Conservation (phyloP, 2,888 invertebrate species). For the Scaptomyza parva region DNA sequence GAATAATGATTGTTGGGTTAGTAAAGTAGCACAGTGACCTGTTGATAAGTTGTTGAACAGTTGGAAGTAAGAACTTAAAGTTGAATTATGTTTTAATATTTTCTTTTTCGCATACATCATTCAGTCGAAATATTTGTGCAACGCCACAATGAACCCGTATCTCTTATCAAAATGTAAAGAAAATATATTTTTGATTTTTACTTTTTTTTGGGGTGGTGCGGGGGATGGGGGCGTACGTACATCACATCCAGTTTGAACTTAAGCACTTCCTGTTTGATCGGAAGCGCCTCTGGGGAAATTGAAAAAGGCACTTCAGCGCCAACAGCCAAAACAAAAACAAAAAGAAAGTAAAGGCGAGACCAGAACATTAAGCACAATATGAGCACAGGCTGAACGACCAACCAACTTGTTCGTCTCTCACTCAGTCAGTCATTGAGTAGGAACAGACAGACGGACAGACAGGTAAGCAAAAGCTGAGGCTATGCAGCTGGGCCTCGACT, state of each 20-base stretch:
- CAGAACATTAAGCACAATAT: constrained; percentile 66
- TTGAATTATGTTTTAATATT: too few relatives aligned
- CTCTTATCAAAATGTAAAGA: not conserved
- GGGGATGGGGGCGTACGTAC: constrained; percentile 38
- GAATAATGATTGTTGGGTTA: not conserved
- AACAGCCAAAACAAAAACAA: constrained; percentile 39
- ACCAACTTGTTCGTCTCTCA: constrained; percentile 57
- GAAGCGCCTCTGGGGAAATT: constrained; percentile 83
- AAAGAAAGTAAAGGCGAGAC: constrained; percentile 31
- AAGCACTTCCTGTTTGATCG: constrained; percentile 85
- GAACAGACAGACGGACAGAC: constrained; percentile 16
- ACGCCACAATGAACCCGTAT: constrained; percentile 4
- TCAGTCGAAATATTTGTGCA: not conserved
- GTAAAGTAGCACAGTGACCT: not conserved
- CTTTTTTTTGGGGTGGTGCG: constrained; percentile 18
- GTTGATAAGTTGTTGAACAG: too few relatives aligned
- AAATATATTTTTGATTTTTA: constrained; percentile 16
- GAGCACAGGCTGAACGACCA: constrained; percentile 29
- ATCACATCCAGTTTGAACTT: constrained; percentile 76
- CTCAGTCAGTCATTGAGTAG: constrained; percentile 27
- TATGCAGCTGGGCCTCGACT: constrained; percentile 55
- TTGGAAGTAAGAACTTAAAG: too few relatives aligned
- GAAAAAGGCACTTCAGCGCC: constrained; percentile 81
- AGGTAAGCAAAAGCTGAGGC: constrained; percentile 49
- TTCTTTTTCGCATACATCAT: not conserved